Evolutionary conservation across 53 echinoderm and acorn worm genomes (phyloP).

Genomic region (Echinometra lucunter): DNA sequence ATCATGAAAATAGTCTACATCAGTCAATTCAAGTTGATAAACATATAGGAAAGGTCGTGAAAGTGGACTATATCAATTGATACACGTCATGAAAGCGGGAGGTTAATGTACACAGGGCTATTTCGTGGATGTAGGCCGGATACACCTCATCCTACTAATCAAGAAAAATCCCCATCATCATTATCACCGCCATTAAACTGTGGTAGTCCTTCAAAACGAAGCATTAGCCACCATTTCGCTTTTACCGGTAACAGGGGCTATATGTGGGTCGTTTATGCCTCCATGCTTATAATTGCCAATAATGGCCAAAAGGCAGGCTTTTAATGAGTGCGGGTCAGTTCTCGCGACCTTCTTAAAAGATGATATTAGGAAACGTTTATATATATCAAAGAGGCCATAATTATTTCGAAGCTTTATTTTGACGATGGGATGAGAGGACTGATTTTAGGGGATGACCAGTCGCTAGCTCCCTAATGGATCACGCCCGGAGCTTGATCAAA

Average conservation of each 20-base stretch:
- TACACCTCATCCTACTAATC: neutral
- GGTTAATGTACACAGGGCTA: neutral
- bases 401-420: neutral
- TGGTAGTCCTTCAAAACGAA: neutral
- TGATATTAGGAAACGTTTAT: neutral
- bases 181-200: neutral
- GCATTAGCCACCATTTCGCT: neutral
- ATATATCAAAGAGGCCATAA: neutral
- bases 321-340: constrained; percentile 4
- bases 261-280: neutral
- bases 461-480: neutral
- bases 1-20: too few species aligned
- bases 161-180: neutral
- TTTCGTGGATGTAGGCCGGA: neutral
- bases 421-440: neutral
- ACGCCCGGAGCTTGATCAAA: neutral
- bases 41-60: neutral
- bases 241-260: neutral
- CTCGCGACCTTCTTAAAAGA: neutral
- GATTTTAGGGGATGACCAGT: neutral
- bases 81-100: neutral
- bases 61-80: neutral
- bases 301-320: neutral
- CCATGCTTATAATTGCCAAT: neutral
- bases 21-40: neutral